These are phyloP conservation scores for Apodemia mormo DNA, from an alignment of 2,888 invertebrate species.

Conservation along the genomic window DNA sequence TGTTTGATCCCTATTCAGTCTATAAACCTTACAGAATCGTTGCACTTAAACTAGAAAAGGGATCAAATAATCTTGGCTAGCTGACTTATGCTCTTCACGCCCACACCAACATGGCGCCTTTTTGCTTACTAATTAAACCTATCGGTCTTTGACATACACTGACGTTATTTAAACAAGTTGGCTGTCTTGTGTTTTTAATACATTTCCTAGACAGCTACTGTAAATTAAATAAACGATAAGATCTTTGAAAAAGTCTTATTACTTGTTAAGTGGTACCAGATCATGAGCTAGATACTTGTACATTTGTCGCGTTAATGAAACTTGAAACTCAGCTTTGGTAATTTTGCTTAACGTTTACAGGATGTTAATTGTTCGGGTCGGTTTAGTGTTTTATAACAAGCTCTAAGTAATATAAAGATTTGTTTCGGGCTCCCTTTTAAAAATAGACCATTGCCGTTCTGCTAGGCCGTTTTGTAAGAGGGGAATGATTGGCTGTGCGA, in stretches of 20 bases:
- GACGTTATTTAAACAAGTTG: slow-evolving; percentile 52
- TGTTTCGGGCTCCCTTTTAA: no score
- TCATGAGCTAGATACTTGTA: slow-evolving; percentile 6
- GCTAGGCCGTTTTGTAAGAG: no score
- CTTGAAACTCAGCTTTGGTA: slow-evolving; percentile 4
- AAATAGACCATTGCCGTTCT: no score
- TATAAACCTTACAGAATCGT: background rate
- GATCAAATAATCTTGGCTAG: slow-evolving; percentile 3
- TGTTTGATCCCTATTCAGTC: background rate
- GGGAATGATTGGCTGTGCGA: no score
- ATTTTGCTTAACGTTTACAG: background rate
- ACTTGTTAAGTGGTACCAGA: slow-evolving; percentile 17
- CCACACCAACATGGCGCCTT: slow-evolving; percentile 69
- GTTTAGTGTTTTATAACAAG: no score
- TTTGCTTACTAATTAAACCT: slow-evolving; percentile 71
- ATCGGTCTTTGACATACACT: slow-evolving; percentile 71
- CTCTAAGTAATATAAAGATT: no score
- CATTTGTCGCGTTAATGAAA: background rate
- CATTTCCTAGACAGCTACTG: slow-evolving; percentile 33
- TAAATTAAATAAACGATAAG: slow-evolving; percentile 27
- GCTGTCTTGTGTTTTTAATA: slow-evolving; percentile 29
- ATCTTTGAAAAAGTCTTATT: slow-evolving; percentile 22
- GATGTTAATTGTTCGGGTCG: no score
- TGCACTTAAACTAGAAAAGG: slow-evolving; percentile 10
- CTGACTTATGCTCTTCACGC: slow-evolving; percentile 15